Conservation (phyloP, 2,797 vertebrate genomes). For the Hephaestus fuliginosus region DNA sequence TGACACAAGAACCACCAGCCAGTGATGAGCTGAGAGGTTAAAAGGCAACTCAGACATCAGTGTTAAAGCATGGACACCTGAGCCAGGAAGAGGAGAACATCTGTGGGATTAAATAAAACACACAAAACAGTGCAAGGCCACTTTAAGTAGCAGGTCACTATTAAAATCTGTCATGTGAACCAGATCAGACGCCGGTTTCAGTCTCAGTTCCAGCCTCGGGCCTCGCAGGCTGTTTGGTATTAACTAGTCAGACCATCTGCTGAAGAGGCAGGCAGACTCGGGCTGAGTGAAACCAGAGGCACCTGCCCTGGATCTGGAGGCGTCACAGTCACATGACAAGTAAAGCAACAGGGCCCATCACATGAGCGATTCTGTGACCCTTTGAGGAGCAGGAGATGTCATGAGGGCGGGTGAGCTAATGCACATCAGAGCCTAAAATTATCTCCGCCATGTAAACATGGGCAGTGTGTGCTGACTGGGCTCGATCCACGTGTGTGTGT, state of each 20-base stretch:
- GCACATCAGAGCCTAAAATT: neutral
- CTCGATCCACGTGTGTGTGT: neutral
- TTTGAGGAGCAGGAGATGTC: neutral
- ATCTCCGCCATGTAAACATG: slow-evolving; percentile 24
- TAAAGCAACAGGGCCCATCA: slow-evolving; percentile 29
- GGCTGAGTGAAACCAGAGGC: slow-evolving; percentile 30
- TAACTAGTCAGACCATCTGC: slow-evolving; percentile 60
- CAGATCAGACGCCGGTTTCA: slow-evolving; percentile 74
- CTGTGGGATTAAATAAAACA: slow-evolving; percentile 15
- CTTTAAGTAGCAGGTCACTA: slow-evolving; percentile 29
- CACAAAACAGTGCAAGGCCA: neutral
- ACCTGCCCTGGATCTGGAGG: slow-evolving; percentile 46
- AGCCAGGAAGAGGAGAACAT: neutral
- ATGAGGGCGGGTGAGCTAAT: slow-evolving; percentile 30
- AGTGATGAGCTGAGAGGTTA: neutral
- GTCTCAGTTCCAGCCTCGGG: slow-evolving; percentile 81
- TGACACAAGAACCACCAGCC: slow-evolving; percentile 1
- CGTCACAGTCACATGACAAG: slow-evolving; percentile 59
- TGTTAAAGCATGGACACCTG: neutral
- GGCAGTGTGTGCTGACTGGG: neutral
- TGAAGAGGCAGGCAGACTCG: slow-evolving; percentile 4
- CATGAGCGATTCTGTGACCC: slow-evolving; percentile 40
- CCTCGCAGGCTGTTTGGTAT: slow-evolving; percentile 41
- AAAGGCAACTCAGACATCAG: neutral
- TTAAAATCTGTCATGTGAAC: slow-evolving; percentile 65